phyloP scores from a whole-genome alignment of 1,140 invertebrate genomes.

The Galendromus occidentalis region DNA sequence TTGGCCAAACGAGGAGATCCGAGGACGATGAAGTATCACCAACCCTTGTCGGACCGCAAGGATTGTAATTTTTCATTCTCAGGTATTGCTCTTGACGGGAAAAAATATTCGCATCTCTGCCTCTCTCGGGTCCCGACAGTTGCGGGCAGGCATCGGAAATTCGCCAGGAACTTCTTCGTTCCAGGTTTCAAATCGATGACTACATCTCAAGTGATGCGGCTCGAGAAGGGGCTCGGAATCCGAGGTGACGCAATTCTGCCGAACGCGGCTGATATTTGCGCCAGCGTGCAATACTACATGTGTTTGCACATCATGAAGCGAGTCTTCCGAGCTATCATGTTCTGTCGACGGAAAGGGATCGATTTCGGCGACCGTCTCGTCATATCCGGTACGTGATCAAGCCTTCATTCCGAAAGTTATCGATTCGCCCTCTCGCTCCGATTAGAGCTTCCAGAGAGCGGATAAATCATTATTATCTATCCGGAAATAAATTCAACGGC shows the following conservation, averaged over 20 bases:
- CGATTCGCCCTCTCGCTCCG: too few relatives aligned
- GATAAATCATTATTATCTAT: too few relatives aligned
- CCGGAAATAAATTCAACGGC: too few relatives aligned
- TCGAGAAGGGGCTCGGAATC: conserved; percentile 36
- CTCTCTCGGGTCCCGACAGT: too few relatives aligned
- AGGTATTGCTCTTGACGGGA: conserved; percentile 28
- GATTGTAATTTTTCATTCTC: conserved; percentile 71
- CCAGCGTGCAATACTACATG: conserved; percentile 52
- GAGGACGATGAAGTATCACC: conserved; percentile 41
- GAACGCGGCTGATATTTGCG: conserved; percentile 61
- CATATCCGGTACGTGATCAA: background rate
- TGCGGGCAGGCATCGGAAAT: too few relatives aligned
- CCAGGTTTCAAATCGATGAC: conserved; percentile 27
- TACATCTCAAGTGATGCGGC: conserved; percentile 39
- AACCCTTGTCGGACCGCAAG: conserved; percentile 36
- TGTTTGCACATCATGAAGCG: conserved; percentile 56
- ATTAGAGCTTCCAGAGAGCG: too few relatives aligned
- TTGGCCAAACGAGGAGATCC: conserved; percentile 49
- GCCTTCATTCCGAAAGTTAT: too few relatives aligned
- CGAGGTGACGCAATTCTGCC: conserved; percentile 48
- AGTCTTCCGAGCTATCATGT: conserved; percentile 59
- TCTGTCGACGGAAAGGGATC: conserved; percentile 26
- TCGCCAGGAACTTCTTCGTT: too few relatives aligned
- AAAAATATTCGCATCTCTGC: too few relatives aligned
- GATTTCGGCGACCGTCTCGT: background rate